Conservation (phyloP, 2,113 vertebrate species). For the Thunnus maccoyii region DNA sequence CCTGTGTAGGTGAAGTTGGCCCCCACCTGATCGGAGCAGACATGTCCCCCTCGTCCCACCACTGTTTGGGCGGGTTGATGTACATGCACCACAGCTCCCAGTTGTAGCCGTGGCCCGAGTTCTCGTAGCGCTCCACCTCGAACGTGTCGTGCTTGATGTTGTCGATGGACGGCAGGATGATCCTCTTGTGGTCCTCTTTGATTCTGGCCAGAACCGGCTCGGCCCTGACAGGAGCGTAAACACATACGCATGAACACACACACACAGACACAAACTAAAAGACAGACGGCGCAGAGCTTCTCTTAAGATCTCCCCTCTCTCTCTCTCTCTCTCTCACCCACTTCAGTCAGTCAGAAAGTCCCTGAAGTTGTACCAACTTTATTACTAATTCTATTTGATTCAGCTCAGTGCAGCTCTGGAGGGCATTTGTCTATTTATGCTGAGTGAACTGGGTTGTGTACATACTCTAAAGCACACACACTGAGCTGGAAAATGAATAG, state of each 20-base stretch:
- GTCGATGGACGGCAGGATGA: constrained; percentile 96
- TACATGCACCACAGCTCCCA: constrained; percentile 99
- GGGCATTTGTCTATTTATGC: constrained; percentile 41
- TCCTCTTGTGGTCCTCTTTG: constrained; percentile 92
- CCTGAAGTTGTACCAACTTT: constrained; percentile 35
- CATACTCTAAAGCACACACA: not conserved
- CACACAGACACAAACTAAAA: not conserved
- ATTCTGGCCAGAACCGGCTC: constrained; percentile 95
- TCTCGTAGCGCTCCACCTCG: constrained; percentile 96
- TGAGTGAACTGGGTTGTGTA: constrained; percentile 33
- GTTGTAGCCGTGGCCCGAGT: constrained; percentile 95
- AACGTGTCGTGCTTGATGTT: constrained; percentile 98
- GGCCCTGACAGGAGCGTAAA: constrained; percentile 84
- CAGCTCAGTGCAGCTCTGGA: constrained; percentile 40
- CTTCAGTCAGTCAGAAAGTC: constrained; percentile 36
- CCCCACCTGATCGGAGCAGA: constrained; percentile 90
- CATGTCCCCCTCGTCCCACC: constrained; percentile 96
- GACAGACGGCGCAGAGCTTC: not conserved
- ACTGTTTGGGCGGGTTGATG: constrained; percentile 96
- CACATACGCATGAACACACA: constrained; percentile 1
- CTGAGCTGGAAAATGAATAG: constrained; percentile 16
- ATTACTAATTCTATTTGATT: constrained; percentile 66
- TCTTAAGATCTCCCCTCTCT: constrained; percentile 39
- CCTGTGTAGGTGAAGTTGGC: not conserved
- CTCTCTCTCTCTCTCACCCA: not conserved